Conservation (phyloP, 2,113 vertebrate genomes). For the Delphinapterus leucas region DNA sequence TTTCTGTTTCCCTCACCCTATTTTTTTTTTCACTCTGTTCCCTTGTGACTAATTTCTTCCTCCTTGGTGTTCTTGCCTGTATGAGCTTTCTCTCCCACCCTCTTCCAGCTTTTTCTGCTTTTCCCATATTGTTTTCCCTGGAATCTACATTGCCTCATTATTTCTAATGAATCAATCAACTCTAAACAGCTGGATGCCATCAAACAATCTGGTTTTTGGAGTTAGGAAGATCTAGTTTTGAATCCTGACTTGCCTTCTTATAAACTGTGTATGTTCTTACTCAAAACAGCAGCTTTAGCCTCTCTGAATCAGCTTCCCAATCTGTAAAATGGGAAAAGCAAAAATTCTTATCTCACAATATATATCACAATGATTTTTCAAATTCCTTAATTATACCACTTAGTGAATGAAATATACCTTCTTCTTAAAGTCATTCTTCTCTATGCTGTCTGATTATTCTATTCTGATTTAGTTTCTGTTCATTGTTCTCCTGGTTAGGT, state of each 20-base stretch:
- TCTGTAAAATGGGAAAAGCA: not conserved
- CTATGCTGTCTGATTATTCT: not conserved
- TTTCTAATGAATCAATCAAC: not conserved
- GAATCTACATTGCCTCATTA: not conserved
- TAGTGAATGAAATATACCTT: not conserved
- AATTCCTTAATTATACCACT: not conserved
- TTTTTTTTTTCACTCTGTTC: not conserved
- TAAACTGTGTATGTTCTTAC: not conserved
- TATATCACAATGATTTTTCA: not conserved
- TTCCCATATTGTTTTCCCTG: not conserved
- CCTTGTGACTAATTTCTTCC: not conserved
- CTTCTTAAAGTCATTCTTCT: not conserved
- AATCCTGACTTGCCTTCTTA: not conserved
- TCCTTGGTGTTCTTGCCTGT: not conserved
- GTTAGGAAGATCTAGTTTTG: not conserved
- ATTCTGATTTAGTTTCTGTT: not conserved
- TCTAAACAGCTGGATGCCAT: not conserved
- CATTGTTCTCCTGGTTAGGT: not conserved
- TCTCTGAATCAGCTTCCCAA: not conserved
- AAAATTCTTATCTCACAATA: not conserved
- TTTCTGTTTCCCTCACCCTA: not conserved
- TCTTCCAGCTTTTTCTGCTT: not conserved
- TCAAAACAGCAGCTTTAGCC: not conserved
- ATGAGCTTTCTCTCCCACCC: not conserved
- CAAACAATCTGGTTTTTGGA: not conserved